phyloP scores from a whole-genome alignment of 2,797 vertebrate species.

The Coranthus polyacanthus region DNA sequence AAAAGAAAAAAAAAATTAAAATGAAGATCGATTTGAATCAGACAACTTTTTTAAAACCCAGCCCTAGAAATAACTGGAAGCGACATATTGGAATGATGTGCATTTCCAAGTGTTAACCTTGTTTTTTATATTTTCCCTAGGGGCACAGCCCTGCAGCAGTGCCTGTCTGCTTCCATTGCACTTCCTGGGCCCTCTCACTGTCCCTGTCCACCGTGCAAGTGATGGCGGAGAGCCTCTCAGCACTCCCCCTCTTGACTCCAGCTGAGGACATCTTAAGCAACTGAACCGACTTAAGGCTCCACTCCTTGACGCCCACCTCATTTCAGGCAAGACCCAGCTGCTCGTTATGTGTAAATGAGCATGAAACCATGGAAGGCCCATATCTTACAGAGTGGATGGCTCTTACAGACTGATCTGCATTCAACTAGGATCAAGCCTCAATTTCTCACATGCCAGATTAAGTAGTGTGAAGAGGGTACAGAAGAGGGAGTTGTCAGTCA shows the following conservation, averaged over 20 bases:
- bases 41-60: no score
- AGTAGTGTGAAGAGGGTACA: conserved; percentile 64
- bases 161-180: conserved; percentile 48
- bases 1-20: no score
- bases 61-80: conserved; percentile 51
- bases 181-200: conserved; percentile 49
- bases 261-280: conserved; percentile 80
- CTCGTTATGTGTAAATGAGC: conserved; percentile 78
- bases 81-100: conserved; percentile 53
- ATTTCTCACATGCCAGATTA: conserved; percentile 69
- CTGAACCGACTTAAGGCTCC: conserved; percentile 76
- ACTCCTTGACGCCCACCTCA: conserved; percentile 74
- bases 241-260: conserved; percentile 65
- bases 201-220: conserved; percentile 49
- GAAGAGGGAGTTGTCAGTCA: conserved; percentile 53
- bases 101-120: conserved; percentile 53
- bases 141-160: conserved; percentile 35
- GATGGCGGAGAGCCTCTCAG: conserved; percentile 73
- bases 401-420: conserved; percentile 68
- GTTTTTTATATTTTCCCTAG: conserved; percentile 52
- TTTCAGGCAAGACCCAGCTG: conserved; percentile 66
- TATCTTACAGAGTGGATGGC: conserved; percentile 68
- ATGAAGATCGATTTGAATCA: no score
- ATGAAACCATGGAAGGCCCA: conserved; percentile 63
- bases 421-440: conserved; percentile 68